Evolutionary conservation across 2,888 invertebrate genomes (phyloP), one percentile per base, ranked within the genome.

Genomic region (Sphecodes monilicornis): DNA sequence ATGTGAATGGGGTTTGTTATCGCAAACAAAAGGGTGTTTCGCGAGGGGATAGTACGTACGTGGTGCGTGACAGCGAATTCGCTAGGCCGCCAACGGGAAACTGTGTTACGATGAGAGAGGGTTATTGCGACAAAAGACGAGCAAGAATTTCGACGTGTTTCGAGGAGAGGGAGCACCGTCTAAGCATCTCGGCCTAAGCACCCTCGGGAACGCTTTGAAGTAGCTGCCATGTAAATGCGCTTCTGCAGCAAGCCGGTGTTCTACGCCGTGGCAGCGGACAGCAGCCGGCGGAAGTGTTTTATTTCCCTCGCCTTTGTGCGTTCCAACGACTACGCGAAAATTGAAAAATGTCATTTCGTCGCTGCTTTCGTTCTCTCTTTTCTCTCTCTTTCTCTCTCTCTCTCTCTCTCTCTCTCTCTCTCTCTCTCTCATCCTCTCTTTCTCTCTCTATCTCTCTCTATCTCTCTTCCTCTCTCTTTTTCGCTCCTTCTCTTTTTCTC

Each of bases 201-300:
- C 78, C 57, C 81, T 76, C 60, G 46, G n/a, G 64, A 71, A 43
- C 75, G 73, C 73, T 84, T 77, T 74, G 71, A 84, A 77, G 72
- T 72, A 60, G 68, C 71, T 74, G 72, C 36, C 72, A 74, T 43
- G 84, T 84, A 84, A 85, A 85, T 80, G 74, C 57, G 77, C 78
- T 80, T 75, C 80, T 18, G 68, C 74, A 57, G 73, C 80, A 22
- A 41, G 32, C 22, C 68, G 50, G 50, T 50, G 50, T 50, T 50
- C 50, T 3, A 16, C 50, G 36, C n/a, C 69, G 54, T n/a, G 64
- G 39, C 41, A 50, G 57, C 60, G 32, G 72, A 78, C 83, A 75
- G 39, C 43, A 13, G 68, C 50, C 74, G 69, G 43, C 46, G 43
- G 46, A 71, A 69, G 66, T 70, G 70, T 74, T 78, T 84, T 78